phyloP scores from a whole-genome alignment of 2,113 vertebrate species.

The Eira barbara region DNA sequence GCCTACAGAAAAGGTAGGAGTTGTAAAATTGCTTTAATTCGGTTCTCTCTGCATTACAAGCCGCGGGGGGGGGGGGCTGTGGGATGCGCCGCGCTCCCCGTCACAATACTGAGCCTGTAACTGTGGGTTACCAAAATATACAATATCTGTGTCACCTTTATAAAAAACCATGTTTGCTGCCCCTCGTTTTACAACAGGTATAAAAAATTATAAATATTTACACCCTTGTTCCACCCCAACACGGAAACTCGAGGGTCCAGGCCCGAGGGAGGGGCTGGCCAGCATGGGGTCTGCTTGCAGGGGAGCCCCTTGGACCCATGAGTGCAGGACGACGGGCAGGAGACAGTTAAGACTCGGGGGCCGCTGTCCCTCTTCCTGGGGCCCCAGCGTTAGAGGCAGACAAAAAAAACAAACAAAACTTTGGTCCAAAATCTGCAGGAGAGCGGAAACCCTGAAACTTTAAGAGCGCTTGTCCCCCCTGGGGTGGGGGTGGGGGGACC shows the following conservation, averaged over 20 bases:
- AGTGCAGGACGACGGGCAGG: conserved; percentile 60
- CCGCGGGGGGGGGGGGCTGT: conserved; percentile 76
- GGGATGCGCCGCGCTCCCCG: conserved; percentile 75
- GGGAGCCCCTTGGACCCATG: conserved; percentile 37
- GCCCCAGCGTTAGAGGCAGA: conserved; percentile 71
- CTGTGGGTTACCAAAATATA: conserved; percentile 89
- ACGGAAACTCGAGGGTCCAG: conserved; percentile 77
- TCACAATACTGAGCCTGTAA: conserved; percentile 86
- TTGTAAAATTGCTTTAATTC: conserved; percentile 86
- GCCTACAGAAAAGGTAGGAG: conserved; percentile 80
- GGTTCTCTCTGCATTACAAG: conserved; percentile 81
- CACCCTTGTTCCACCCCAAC: conserved; percentile 84
- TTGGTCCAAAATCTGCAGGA: conserved; percentile 87
- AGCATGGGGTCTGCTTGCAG: background rate
- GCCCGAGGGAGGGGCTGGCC: background rate
- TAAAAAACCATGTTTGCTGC: conserved; percentile 81
- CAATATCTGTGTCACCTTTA: conserved; percentile 81
- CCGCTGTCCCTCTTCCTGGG: conserved; percentile 67
- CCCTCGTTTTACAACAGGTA: conserved; percentile 86
- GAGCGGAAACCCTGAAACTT: conserved; percentile 80
- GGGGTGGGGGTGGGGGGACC: conserved; percentile 54
- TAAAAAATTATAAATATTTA: conserved; percentile 90
- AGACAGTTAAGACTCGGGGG: conserved; percentile 75
- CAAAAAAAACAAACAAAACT: conserved; percentile 78
- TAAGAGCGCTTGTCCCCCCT: conserved; percentile 70